Evolutionary conservation across 2,888 invertebrate genomes (phyloP), one percentile per base, ranked within the genome.

Genomic region (Polyommatus iphigenia): DNA sequence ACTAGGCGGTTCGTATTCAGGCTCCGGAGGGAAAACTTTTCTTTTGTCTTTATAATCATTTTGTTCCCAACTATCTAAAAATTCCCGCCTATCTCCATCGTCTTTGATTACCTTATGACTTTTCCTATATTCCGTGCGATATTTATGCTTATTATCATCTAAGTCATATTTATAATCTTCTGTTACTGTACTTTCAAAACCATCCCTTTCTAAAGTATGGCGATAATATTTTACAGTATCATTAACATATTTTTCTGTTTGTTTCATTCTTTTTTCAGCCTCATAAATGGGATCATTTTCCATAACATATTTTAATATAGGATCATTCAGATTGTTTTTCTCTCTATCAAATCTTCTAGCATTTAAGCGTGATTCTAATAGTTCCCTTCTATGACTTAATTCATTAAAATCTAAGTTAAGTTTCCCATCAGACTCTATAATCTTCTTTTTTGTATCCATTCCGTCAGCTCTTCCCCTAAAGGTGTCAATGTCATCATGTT

Each of bases 331-430:
- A 80, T 86, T 87, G 24, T 86, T 83, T 81, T 85, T 89, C 78
- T 91, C 92, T 3, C 93, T 87, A 77, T 92, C 93, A 79, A 88
- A 85, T 81, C 92, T 92, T 75, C 96, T 94, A 50, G 96, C 96
- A 79, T 96, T 95, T 76, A 97, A 95, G 79, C 97, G 94, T 0
- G 97, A 97, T 87, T 97, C 97, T 20, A 97, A 91, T 62, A 97
- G 94, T 80, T 97, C 96, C 20, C 97, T 94, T 77, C 97, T 92
- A 50, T 96, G 96, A 84, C 97, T 96, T 79, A 97, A 86, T 84
- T 97, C 96, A 83, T 94, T 94, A 62, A 94, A 94, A 83, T 93
- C 90, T 82, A 93, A 87, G 82, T 93, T 92, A 46, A 89, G 79
- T 83, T 91, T 92, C 29, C 85, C 83, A 20, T 93, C 93, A 20